These are phyloP conservation scores for Aporophyla nigra DNA, from an alignment of 2,888 invertebrate species.

Conservation along the genomic window DNA sequence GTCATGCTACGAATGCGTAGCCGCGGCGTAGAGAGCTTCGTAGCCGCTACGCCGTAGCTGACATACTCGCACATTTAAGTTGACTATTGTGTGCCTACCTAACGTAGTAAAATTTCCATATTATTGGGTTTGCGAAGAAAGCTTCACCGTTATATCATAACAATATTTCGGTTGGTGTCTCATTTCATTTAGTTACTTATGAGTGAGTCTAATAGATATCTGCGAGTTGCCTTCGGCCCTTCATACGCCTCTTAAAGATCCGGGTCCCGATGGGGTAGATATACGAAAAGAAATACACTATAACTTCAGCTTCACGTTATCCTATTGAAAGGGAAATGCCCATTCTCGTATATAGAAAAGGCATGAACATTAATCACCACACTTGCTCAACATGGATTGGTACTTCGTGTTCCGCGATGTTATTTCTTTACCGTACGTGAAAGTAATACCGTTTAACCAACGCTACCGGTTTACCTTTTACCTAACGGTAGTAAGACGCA, in stretches of 20 bases:
- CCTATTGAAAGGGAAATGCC: not conserved
- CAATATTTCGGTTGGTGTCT: not conserved
- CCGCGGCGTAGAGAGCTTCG: not conserved
- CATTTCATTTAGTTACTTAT: not conserved
- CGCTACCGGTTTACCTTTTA: too few relatives aligned
- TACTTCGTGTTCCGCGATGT: not conserved
- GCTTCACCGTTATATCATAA: not conserved
- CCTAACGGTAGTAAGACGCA: too few relatives aligned
- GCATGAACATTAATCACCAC: not conserved
- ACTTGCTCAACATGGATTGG: too few relatives aligned
- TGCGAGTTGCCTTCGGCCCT: not conserved
- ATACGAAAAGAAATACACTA: not conserved
- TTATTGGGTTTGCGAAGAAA: not conserved
- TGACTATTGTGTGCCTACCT: not conserved
- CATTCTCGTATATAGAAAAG: too few relatives aligned
- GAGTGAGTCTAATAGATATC: not conserved
- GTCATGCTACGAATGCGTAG: conserved; percentile 9
- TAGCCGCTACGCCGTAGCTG: conserved; percentile 28
- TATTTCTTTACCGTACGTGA: not conserved
- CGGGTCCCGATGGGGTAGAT: not conserved
- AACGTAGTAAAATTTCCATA: not conserved
- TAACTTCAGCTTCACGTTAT: not conserved
- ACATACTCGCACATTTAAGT: not conserved
- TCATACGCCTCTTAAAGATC: not conserved
- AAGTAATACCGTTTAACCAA: not conserved